Percentiles rank a stretch among this genome's conserved stretches.
These are phyloP conservation scores for Lepisosteus oculatus DNA, from an alignment of 2,113 vertebrate genomes.

Conservation along the genomic window DNA sequence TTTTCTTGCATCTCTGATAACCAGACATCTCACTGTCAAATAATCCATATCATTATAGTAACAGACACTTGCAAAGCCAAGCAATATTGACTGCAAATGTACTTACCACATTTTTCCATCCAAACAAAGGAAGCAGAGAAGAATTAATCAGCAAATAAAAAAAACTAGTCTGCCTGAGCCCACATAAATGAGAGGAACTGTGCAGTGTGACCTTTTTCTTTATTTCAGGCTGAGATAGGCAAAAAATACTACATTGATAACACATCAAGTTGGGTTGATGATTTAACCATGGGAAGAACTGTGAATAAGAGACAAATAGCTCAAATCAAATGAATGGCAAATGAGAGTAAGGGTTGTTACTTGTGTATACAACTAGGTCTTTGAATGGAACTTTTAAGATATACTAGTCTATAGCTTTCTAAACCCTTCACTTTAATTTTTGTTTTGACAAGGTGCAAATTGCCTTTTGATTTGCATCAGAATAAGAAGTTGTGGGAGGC, in stretches of 20 bases:
- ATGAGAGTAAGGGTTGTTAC: conserved; percentile 5
- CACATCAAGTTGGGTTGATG: conserved; percentile 5
- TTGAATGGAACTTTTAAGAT: conserved; percentile 10
- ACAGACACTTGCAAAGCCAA: background rate
- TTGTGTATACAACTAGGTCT: background rate
- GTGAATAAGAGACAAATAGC: background rate
- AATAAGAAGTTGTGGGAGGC: conserved; percentile 8
- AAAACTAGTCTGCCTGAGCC: conserved; percentile 2
- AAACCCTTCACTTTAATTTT: conserved; percentile 12
- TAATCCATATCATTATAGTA: conserved; percentile 4
- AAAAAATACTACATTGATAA: conserved; percentile 9
- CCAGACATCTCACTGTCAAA: background rate
- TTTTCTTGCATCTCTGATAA: background rate
- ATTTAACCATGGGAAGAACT: conserved; percentile 8
- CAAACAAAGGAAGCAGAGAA: conserved; percentile 9
- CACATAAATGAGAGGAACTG: conserved; percentile 3
- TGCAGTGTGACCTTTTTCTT: conserved; percentile 3
- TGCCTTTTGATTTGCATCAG: conserved; percentile 15
- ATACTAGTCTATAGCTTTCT: conserved; percentile 5
- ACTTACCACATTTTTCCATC: conserved; percentile 14
- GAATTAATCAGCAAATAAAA: conserved; percentile 20
- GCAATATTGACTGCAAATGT: background rate
- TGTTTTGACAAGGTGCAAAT: conserved; percentile 18
- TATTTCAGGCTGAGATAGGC: background rate
- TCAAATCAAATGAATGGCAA: conserved; percentile 1